phyloP scores from a whole-genome alignment of 1,140 invertebrate species.

The Papilio xuthus region DNA sequence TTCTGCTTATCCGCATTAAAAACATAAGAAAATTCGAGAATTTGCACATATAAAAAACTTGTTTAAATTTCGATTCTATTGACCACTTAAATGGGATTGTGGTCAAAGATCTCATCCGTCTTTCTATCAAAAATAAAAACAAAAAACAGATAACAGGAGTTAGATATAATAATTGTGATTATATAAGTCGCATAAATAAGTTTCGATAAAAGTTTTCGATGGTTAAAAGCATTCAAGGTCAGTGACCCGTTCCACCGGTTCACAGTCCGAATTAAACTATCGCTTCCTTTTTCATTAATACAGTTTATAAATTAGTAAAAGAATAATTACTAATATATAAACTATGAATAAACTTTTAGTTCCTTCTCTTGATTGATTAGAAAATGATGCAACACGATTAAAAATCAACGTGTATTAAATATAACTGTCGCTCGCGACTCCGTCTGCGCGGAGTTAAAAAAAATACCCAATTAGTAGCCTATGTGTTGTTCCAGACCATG shows the following conservation, averaged over 20 bases:
- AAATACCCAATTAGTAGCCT: no score
- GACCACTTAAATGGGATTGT: neutral
- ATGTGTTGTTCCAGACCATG: no score
- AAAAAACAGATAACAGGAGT: neutral
- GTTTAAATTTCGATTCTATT: neutral
- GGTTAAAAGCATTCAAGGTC: slow-evolving; percentile 1
- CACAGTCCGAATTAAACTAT: neutral
- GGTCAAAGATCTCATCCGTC: slow-evolving; percentile 11
- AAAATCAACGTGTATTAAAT: no score
- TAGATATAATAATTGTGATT: neutral
- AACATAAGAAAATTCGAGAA: neutral
- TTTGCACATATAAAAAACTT: neutral
- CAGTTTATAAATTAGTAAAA: neutral
- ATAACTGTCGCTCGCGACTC: no score
- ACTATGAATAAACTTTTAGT: neutral
- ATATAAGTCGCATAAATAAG: neutral
- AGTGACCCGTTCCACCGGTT: slow-evolving; percentile 7
- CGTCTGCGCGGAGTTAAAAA: no score
- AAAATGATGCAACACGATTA: no score
- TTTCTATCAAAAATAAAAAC: neutral
- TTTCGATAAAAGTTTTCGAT: slow-evolving; percentile 11
- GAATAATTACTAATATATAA: neutral
- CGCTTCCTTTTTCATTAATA: slow-evolving; percentile 6
- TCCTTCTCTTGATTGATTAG: neutral
- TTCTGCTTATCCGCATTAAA: neutral